A percentile compares a stretch with the other conserved stretches of the same genome.
Conservation (phyloP, 2,113 vertebrate species). For the Mus pahari region DNA sequence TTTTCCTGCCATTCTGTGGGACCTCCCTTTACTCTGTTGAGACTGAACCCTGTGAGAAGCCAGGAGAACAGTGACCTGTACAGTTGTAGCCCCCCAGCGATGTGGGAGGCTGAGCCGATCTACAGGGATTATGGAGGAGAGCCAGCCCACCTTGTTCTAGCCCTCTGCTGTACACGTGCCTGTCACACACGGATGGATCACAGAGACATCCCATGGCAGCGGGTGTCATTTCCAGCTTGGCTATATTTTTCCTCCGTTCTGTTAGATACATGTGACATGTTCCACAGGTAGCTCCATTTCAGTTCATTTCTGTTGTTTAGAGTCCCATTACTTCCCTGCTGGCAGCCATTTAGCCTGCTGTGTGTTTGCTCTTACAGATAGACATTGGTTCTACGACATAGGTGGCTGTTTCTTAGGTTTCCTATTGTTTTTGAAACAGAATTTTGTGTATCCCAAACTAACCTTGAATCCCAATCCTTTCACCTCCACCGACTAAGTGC, state of each 20-base stretch:
- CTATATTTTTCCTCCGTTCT: background rate
- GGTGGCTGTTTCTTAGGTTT: background rate
- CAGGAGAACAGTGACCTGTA: background rate
- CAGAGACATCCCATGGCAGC: background rate
- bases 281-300: background rate
- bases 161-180: background rate
- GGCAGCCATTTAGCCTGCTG: background rate
- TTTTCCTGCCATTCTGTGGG: background rate
- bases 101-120: background rate
- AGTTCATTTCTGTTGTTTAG: background rate
- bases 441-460: background rate
- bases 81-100: rapidly evolving
- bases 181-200: background rate
- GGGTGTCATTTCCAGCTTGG: background rate
- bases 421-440: background rate
- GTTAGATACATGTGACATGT: background rate
- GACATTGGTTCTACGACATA: background rate
- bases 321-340: background rate
- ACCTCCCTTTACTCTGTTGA: background rate
- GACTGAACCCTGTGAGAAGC: background rate
- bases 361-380: background rate
- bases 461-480: background rate
- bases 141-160: too few relatives aligned
- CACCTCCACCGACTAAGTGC: background rate
- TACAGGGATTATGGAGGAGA: background rate